Conservation (phyloP, 2,113 vertebrate genomes). For the Balaenoptera acutorostrata region DNA sequence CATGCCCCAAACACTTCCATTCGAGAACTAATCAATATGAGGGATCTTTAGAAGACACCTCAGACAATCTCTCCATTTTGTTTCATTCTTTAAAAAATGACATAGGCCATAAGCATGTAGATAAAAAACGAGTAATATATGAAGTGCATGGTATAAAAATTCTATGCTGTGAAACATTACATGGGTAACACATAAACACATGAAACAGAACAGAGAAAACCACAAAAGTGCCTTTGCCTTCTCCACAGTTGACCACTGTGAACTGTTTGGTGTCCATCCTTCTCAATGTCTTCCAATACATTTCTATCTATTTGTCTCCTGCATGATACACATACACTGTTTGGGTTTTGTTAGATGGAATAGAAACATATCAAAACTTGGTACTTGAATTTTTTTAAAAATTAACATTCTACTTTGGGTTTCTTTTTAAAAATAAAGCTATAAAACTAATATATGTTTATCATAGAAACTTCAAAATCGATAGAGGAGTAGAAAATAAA, state of each 20-base stretch:
- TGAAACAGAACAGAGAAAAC: background rate
- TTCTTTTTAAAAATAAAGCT: background rate
- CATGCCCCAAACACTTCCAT: background rate
- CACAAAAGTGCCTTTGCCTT: fast-evolving
- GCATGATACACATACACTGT: fast-evolving
- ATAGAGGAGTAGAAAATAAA: background rate
- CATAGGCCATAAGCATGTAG: background rate
- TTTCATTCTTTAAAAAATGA: background rate
- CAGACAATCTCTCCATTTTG: background rate
- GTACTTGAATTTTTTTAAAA: background rate
- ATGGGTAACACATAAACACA: too few relatives aligned
- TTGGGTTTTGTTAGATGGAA: background rate
- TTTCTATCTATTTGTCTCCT: background rate
- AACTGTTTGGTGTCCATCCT: background rate
- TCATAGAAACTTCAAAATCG: background rate
- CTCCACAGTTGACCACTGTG: too few relatives aligned
- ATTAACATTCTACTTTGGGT: background rate
- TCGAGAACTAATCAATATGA: background rate
- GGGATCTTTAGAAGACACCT: background rate
- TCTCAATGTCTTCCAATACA: fast-evolving
- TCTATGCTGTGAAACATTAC: background rate
- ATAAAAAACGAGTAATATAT: background rate
- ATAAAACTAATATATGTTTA: background rate
- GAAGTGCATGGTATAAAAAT: background rate
- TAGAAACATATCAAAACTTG: background rate